phyloP scores from a whole-genome alignment of 2,113 vertebrate genomes.

The Tamias sibiricus region DNA sequence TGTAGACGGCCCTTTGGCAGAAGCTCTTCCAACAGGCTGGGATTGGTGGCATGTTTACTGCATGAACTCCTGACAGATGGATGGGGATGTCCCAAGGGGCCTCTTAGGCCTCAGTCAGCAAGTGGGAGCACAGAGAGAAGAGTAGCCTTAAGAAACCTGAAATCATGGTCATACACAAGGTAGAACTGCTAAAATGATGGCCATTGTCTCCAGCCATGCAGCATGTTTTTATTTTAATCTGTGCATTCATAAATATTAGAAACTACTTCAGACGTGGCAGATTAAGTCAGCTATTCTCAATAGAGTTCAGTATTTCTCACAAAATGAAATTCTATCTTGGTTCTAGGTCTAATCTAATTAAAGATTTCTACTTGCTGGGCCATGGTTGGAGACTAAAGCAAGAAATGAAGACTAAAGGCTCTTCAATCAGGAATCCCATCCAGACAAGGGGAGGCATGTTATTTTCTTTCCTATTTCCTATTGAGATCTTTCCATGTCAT shows the following conservation, averaged over 20 bases:
- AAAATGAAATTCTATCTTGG: background rate
- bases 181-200: background rate
- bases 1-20: conserved; percentile 45
- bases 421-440: background rate
- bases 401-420: background rate
- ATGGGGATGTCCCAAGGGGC: background rate
- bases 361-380: background rate
- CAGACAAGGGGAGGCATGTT: background rate
- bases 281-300: background rate
- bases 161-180: background rate
- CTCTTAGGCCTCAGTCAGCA: background rate
- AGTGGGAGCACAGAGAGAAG: background rate
- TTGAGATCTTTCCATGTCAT: background rate
- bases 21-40: background rate
- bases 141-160: background rate
- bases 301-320: background rate
- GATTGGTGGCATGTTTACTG: conserved; percentile 58
- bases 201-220: background rate
- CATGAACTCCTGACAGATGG: conserved; percentile 23
- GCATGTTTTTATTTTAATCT: background rate
- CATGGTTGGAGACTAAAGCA: background rate
- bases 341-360: background rate
- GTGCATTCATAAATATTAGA: background rate
- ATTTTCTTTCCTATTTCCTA: background rate
- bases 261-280: background rate